A percentile compares a stretch with the other conserved stretches of the same genome.
These are phyloP conservation scores for Diadegma fenestrale DNA, from an alignment of 2,888 invertebrate genomes.

Conservation along the genomic window DNA sequence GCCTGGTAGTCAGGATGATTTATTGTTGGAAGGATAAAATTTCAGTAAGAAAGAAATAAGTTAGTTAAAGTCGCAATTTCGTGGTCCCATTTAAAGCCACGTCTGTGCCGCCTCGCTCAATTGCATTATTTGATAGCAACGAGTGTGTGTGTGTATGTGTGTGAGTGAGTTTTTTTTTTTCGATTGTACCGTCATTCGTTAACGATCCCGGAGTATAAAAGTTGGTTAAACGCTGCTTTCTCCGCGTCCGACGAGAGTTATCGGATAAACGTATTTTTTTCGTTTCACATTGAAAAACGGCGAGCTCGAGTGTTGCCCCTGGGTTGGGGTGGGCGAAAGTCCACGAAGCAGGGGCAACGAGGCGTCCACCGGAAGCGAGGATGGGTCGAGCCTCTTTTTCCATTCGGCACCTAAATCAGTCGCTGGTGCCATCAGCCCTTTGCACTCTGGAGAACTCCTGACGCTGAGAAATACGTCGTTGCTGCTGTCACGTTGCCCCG, in stretches of 20 bases:
- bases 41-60: constrained; percentile 37
- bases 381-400: constrained; percentile 79
- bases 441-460: constrained; percentile 82
- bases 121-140: constrained; percentile 22
- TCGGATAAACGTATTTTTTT: constrained; percentile 88
- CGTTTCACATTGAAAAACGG: constrained; percentile 87
- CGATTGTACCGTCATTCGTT: constrained; percentile 15
- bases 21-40: not conserved
- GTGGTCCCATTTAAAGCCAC: constrained; percentile 68
- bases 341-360: constrained; percentile 87
- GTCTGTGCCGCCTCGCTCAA: constrained; percentile 54
- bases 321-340: constrained; percentile 82
- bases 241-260: constrained; percentile 85
- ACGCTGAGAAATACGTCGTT: constrained; percentile 82
- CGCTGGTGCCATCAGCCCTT: constrained; percentile 82
- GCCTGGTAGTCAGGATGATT: constrained; percentile 38
- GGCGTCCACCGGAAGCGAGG: constrained; percentile 81
- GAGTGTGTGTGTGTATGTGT: constrained; percentile 17
- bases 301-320: constrained; percentile 80
- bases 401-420: constrained; percentile 82
- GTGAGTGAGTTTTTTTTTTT: not conserved
- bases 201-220: constrained; percentile 15
- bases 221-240: constrained; percentile 86
- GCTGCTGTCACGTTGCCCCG: constrained; percentile 77
- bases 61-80: constrained; percentile 50